A percentile compares a stretch with the other conserved stretches of the same genome.
phyloP scores from a whole-genome alignment of 1,140 invertebrate genomes.

The Lepidurus apus region DNA sequence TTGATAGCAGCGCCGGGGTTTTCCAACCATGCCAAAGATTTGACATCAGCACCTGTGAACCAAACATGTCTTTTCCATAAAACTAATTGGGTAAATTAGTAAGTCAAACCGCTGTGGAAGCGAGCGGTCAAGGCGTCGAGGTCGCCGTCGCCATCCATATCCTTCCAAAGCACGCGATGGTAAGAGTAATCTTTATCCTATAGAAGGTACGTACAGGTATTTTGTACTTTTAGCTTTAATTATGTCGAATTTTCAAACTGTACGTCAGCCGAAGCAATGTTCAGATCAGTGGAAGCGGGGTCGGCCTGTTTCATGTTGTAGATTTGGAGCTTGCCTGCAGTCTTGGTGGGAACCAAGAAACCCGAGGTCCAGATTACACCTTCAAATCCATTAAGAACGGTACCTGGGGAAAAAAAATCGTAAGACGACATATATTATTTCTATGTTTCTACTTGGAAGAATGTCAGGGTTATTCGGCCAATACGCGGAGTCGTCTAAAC shows the following conservation, averaged over 20 bases:
- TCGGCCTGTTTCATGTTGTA: constrained; percentile 41
- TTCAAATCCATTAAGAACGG: constrained; percentile 38
- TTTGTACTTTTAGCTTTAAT: constrained; percentile 12
- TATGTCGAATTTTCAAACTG: neutral
- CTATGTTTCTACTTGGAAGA: constrained; percentile 39
- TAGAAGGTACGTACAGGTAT: neutral
- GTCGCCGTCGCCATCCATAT: constrained; percentile 48
- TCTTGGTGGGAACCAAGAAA: constrained; percentile 47
- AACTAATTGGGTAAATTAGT: neutral
- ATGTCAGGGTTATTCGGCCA: constrained; percentile 43
- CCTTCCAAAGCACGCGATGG: constrained; percentile 47
- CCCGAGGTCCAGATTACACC: constrained; percentile 44
- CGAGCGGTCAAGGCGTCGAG: constrained; percentile 46
- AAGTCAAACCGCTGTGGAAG: constrained; percentile 37
- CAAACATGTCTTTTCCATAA: neutral
- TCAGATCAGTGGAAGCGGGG: constrained; percentile 40
- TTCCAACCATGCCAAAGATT: constrained; percentile 44
- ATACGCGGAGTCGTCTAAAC: constrained; percentile 39
- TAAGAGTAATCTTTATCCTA: constrained; percentile 44
- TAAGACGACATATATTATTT: neutral
- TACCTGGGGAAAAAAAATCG: constrained; percentile 21
- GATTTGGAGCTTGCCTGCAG: constrained; percentile 44
- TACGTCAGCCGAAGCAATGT: constrained; percentile 41
- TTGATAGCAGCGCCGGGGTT: constrained; percentile 41
- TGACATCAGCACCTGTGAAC: constrained; percentile 35